phyloP scores from a whole-genome alignment of 2,888 invertebrate species.

The Pseudoips prasinana region DNA sequence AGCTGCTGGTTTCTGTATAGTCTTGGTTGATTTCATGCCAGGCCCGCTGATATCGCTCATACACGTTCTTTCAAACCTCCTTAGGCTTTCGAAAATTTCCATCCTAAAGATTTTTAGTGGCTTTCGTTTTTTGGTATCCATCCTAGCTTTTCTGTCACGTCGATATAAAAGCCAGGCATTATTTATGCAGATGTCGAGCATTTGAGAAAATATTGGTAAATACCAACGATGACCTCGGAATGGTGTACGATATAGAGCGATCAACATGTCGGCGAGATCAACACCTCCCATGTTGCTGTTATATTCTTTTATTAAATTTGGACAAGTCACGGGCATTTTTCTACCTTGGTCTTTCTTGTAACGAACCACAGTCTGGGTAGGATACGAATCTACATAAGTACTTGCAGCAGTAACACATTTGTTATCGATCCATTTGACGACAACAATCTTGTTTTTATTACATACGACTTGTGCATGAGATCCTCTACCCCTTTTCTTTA shows the following conservation, averaged over 20 bases:
- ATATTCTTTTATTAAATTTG: constrained; percentile 4
- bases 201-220: constrained; percentile 5
- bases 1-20: not conserved
- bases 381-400: constrained; percentile 2
- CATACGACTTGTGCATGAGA: constrained; percentile 4
- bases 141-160: not conserved
- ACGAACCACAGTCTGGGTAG: not conserved
- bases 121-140: constrained; percentile 1
- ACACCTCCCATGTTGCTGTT: constrained; percentile 11
- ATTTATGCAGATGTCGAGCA: constrained; percentile 6
- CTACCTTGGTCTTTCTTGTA: not conserved
- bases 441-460: constrained; percentile 10
- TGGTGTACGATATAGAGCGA: constrained; percentile 2
- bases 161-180: constrained; percentile 4
- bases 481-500: constrained; percentile 6
- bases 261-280: constrained; percentile 16
- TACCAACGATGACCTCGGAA: constrained; percentile 1
- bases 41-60: not conserved
- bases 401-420: constrained; percentile 9
- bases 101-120: not conserved
- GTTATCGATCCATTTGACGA: constrained; percentile 20
- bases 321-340: constrained; percentile 1
- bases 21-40: not conserved
- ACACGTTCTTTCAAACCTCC: not conserved
- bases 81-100: not conserved